These are phyloP conservation scores for Siniperca undulata DNA, from an alignment of 2,797 vertebrate genomes.

Conservation along the genomic window DNA sequence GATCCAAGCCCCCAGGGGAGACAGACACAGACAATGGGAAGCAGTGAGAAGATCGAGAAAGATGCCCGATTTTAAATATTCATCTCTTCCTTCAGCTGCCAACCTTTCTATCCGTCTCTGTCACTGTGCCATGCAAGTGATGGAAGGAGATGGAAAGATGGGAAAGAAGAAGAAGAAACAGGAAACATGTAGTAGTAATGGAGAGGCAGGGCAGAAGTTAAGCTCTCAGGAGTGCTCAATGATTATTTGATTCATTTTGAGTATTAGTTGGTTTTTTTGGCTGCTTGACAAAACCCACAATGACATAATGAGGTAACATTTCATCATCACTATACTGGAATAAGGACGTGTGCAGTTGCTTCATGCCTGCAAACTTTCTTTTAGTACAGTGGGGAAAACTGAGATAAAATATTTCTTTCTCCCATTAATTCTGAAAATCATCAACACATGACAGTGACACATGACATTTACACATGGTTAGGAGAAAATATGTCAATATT, in stretches of 20 bases:
- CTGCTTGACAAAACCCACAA: slow-evolving; percentile 54
- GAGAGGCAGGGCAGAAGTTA: slow-evolving; percentile 38
- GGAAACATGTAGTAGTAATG: slow-evolving; percentile 25
- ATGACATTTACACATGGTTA: background rate
- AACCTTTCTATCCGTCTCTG: slow-evolving; percentile 67
- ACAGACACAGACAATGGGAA: slow-evolving; percentile 66
- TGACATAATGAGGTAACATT: slow-evolving; percentile 68
- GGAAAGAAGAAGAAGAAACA: slow-evolving; percentile 19
- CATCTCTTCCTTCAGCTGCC: slow-evolving; percentile 76
- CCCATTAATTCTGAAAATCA: slow-evolving; percentile 23
- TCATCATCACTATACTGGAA: slow-evolving; percentile 42
- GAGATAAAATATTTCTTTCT: background rate
- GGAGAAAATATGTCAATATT: background rate
- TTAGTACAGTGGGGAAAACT: slow-evolving; percentile 2
- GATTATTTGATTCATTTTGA: slow-evolving; percentile 59
- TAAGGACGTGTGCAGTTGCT: slow-evolving; percentile 8
- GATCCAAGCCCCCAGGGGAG: slow-evolving; percentile 66
- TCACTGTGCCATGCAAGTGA: slow-evolving; percentile 50
- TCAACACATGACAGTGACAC: background rate
- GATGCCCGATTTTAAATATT: slow-evolving; percentile 77
- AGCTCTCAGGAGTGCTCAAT: slow-evolving; percentile 34
- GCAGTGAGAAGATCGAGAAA: slow-evolving; percentile 65
- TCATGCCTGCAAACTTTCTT: slow-evolving; percentile 28
- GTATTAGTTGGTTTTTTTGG: slow-evolving; percentile 39
- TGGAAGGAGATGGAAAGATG: slow-evolving; percentile 43